phyloP scores from a whole-genome alignment of 2,113 vertebrate species.

The Sander lucioperca region DNA sequence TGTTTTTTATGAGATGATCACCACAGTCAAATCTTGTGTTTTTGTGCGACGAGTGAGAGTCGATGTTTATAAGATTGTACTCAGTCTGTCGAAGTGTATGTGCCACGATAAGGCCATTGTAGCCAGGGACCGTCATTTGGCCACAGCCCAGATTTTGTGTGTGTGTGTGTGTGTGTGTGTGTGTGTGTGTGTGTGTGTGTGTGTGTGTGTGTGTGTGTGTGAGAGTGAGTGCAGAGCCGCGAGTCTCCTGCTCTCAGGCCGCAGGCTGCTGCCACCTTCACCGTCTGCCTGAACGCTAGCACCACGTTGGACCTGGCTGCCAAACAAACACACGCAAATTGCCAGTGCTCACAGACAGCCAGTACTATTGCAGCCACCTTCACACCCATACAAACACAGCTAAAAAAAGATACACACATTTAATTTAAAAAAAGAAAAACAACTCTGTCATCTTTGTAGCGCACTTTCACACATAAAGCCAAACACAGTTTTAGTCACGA shows the following conservation, averaged over 20 bases:
- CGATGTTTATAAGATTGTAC: slow-evolving; percentile 61
- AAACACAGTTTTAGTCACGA: slow-evolving; percentile 73
- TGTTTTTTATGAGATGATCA: slow-evolving; percentile 47
- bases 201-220: slow-evolving; percentile 38
- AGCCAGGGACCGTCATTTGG: slow-evolving; percentile 73
- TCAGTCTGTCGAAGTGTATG: slow-evolving; percentile 67
- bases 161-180: slow-evolving; percentile 38
- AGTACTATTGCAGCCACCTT: slow-evolving; percentile 67
- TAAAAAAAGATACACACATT: slow-evolving; percentile 64
- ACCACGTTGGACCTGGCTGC: slow-evolving; percentile 73
- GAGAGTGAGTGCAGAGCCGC: slow-evolving; percentile 32
- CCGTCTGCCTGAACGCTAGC: slow-evolving; percentile 76
- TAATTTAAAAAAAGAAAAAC: slow-evolving; percentile 41
- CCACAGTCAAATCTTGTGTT: slow-evolving; percentile 61
- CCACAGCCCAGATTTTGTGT: slow-evolving; percentile 59
- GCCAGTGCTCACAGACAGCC: slow-evolving; percentile 56
- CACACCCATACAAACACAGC: slow-evolving; percentile 65
- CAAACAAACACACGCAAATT: slow-evolving; percentile 70
- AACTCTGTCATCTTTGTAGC: slow-evolving; percentile 68
- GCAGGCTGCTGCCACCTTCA: slow-evolving; percentile 73
- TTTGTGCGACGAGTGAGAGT: slow-evolving; percentile 49
- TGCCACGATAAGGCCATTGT: slow-evolving; percentile 68
- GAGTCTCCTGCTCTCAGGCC: slow-evolving; percentile 73
- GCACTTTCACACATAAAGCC: slow-evolving; percentile 69
- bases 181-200: slow-evolving; percentile 46